Evolutionary conservation across 2,888 invertebrate genomes (phyloP).

Genomic region (Notodonta ziczac): DNA sequence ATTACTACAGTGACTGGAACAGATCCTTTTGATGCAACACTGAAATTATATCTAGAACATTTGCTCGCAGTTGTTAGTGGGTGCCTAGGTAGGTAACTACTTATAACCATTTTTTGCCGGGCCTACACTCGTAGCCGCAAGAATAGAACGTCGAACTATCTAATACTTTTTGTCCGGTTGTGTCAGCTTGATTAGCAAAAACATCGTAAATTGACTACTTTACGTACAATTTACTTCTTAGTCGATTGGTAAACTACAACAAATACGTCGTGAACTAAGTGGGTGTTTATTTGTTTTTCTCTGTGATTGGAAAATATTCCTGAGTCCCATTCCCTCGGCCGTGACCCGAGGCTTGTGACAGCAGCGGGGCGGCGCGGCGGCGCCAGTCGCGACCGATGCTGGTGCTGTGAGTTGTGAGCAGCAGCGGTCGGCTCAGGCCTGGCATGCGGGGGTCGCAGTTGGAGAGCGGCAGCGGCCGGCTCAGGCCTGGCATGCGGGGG

Average conservation of each 20-base stretch:
- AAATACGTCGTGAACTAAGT: too few relatives aligned
- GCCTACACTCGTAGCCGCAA: background rate
- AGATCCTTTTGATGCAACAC: background rate
- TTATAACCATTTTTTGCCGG: background rate
- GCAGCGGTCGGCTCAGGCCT: too few relatives aligned
- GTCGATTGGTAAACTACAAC: background rate
- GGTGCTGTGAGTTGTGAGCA: too few relatives aligned
- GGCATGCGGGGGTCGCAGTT: background rate
- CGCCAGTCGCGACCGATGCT: too few relatives aligned
- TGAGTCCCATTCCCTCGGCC: conserved; percentile 4
- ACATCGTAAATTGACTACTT: conserved; percentile 3
- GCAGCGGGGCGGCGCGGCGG: background rate
- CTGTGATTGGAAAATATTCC: background rate
- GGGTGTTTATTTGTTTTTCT: background rate
- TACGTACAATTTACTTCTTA: background rate
- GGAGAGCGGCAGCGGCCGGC: background rate
- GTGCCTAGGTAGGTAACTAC: background rate
- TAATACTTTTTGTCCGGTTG: background rate
- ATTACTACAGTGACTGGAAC: background rate
- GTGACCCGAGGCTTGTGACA: background rate
- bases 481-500: background rate
- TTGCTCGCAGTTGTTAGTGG: background rate
- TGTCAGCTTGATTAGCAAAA: conserved; percentile 6
- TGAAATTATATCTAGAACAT: background rate
- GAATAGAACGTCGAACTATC: background rate